Evolutionary conservation across 1,140 invertebrate species (phyloP).

Genomic region (Armadillidium nasatum): DNA sequence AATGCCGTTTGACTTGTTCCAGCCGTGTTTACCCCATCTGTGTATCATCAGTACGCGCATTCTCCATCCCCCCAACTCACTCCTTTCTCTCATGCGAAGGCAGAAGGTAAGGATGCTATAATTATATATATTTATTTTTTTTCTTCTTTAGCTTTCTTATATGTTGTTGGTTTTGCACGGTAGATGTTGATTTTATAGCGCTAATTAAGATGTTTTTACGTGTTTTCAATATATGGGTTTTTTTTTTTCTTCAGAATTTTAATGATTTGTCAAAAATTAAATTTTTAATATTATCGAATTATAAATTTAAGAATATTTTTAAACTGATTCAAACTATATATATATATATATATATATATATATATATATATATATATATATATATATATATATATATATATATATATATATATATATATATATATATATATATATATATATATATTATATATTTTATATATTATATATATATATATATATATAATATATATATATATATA

Average conservation of each 20-base stretch:
- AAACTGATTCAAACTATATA: no score
- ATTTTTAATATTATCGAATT: no score
- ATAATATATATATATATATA: slow-evolving; percentile 5
- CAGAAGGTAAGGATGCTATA: slow-evolving; percentile 75
- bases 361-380: not conserved
- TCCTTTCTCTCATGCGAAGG: slow-evolving; percentile 80
- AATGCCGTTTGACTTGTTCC: slow-evolving; percentile 37
- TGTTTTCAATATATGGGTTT: no score
- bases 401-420: slow-evolving; percentile 26
- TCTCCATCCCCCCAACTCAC: slow-evolving; percentile 85
- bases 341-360: no score
- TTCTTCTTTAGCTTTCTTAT: no score
- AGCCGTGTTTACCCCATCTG: slow-evolving; percentile 60
- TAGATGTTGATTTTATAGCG: no score
- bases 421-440: slow-evolving; percentile 19
- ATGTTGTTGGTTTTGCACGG: no score
- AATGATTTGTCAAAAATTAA: no score
- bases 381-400: slow-evolving; percentile 24
- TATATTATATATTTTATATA: not conserved
- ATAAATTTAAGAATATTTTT: no score
- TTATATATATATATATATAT: slow-evolving; percentile 15
- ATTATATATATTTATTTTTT: not conserved
- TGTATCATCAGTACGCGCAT: slow-evolving; percentile 93
- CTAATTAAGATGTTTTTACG: no score
- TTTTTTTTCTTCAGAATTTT: no score